phyloP scores from a whole-genome alignment of 2,797 vertebrate species.

The Cynodonichthys magdalenae region DNA sequence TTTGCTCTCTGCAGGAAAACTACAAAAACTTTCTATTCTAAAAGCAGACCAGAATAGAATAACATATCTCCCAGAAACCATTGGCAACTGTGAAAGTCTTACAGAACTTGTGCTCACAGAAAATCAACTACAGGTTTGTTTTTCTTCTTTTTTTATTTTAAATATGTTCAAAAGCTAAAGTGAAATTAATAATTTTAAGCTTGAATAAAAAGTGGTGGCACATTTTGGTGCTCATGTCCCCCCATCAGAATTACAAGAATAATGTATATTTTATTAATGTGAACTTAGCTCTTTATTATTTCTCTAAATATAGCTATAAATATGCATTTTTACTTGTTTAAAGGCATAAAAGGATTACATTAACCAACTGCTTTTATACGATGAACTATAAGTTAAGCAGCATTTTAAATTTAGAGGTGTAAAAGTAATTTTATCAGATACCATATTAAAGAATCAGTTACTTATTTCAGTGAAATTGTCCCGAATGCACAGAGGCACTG shows the following conservation, averaged over 20 bases:
- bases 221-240: too few relatives aligned
- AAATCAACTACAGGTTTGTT: constrained; percentile 91
- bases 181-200: too few relatives aligned
- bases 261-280: too few relatives aligned
- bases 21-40: constrained; percentile 91
- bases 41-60: constrained; percentile 96
- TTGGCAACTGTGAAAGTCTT: constrained; percentile 95
- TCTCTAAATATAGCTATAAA: too few relatives aligned
- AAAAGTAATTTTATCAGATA: background rate
- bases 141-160: background rate
- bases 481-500: background rate
- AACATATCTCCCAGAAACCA: constrained; percentile 88
- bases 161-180: too few relatives aligned
- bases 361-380: too few relatives aligned
- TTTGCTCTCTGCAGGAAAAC: constrained; percentile 82
- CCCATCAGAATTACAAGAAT: too few relatives aligned
- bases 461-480: background rate
- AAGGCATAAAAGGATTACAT: too few relatives aligned
- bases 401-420: too few relatives aligned
- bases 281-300: too few relatives aligned
- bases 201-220: background rate
- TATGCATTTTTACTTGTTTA: too few relatives aligned
- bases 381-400: too few relatives aligned
- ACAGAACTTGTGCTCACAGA: constrained; percentile 97
- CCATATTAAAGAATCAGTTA: background rate